Base-by-base conservation (phyloP, 1,140 invertebrate genomes). In the Zeugodacus cucurbitae region DNA sequence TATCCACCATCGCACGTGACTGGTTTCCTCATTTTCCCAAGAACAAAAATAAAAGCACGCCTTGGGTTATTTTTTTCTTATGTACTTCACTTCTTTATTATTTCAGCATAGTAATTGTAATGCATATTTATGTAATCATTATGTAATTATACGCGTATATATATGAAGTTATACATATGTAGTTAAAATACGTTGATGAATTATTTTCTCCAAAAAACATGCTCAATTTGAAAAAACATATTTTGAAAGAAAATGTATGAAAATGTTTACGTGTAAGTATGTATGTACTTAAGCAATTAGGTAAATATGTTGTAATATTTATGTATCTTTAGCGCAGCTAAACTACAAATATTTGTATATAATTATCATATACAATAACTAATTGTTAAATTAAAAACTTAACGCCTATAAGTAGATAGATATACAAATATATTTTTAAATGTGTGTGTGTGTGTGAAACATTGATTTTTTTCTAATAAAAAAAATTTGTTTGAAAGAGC, bases 341-440 rank as follows among this genome's bases (percentile, higher is more conserved):
- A 37, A 64, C 22, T 26, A 87, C 59, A 34, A 59, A 64, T 58
- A 29, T 59, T 29, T 87, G 8, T 62, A n/a, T 58, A 32, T 59
- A 87, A 59, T 87, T 58, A 59, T 86, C 44, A 64, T 87, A 64
- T 87, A 59, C 44, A 54, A 64, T 87, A 48, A 86, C 44, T 87
- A 59, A 59, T 59, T 59, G 59, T 64, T 87, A 59, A 87, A 87
- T 26, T 41, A 57, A 59, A 14, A 58, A 57, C 57, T 87, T 34
- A 87, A 64, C 57, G 26, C 32, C 86, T 87, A 87, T 59, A 87
- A 62, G 85, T 87, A 87, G 54, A 26, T 41, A 41, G 11, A 87
- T 41, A 44, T n/a, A 86, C 20, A 59, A 44, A 54, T 54, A 54
- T 26, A 62, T 62, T n/a, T 26, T n/a, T 59, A n/a, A 2, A 2